Conservation (phyloP, 2,113 vertebrate species). For the Dipodomys ordii region DNA sequence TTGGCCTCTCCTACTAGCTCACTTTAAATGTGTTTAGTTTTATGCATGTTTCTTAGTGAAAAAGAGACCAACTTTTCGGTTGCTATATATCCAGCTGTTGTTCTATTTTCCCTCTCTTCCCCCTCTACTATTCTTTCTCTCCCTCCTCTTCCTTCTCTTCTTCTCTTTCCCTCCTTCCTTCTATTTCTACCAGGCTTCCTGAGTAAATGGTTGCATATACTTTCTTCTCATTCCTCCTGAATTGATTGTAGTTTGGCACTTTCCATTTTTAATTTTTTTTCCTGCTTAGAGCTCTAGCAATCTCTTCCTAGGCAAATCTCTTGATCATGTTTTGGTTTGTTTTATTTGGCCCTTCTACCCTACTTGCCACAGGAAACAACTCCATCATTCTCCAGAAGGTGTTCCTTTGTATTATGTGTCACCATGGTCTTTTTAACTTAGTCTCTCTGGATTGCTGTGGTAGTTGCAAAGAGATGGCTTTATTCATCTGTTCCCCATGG, state of each 20-base stretch:
- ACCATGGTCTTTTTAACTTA: neutral
- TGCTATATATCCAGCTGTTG: neutral
- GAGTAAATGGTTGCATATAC: neutral
- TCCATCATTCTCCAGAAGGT: neutral
- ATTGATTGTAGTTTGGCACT: neutral
- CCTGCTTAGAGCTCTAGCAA: neutral
- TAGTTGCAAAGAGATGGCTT: neutral
- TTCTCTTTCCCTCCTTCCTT: too few relatives aligned
- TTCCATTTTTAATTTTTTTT: neutral
- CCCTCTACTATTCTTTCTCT: neutral
- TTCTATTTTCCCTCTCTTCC: neutral
- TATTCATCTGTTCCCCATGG: neutral
- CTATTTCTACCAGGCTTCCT: too few relatives aligned
- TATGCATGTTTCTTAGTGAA: neutral
- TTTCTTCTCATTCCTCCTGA: neutral
- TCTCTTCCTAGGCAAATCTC: neutral
- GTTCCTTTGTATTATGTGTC: neutral
- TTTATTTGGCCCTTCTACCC: neutral
- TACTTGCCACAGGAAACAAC: neutral
- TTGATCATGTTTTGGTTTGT: neutral
- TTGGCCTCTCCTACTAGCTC: neutral
- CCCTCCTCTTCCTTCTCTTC: neutral
- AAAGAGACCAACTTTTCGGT: neutral
- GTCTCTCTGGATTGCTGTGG: neutral
- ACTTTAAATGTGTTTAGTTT: neutral